Conservation (phyloP, 23 tunicate genomes). For the Botrylloides violaceus region DNA sequence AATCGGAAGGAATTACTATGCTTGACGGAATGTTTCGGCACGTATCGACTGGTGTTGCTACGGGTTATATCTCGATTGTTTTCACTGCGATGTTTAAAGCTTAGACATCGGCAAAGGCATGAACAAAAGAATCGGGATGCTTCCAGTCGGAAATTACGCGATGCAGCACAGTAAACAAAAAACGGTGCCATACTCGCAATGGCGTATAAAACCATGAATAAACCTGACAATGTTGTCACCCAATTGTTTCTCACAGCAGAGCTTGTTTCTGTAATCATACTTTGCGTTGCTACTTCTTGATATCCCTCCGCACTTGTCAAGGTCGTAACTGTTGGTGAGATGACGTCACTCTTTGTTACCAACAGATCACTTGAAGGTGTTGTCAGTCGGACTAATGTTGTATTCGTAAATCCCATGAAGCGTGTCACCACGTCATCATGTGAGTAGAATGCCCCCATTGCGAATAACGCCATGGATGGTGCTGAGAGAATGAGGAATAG, state of each 20-base stretch:
- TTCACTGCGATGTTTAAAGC: neutral
- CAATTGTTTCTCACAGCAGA: constrained; percentile 5
- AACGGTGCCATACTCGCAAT: constrained; percentile 13
- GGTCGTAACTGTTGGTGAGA: neutral
- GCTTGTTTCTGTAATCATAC: neutral
- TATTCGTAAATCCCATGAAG: constrained; percentile 1
- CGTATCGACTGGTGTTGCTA: neutral
- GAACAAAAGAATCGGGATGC: neutral
- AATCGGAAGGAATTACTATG: neutral
- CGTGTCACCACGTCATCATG: neutral
- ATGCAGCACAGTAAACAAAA: constrained; percentile 14
- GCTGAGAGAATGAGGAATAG: neutral
- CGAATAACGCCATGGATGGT: neutral
- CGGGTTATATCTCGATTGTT: neutral
- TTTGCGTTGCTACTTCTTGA: neutral
- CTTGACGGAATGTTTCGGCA: neutral
- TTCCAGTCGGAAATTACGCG: constrained; percentile 5
- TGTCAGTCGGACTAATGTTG: neutral
- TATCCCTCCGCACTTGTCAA: neutral
- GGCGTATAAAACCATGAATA: constrained; percentile 12
- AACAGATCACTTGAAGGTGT: too few relatives aligned
- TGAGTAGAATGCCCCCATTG: constrained; percentile 14
- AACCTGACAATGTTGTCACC: constrained; percentile 4
- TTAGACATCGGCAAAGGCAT: neutral
- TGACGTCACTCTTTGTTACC: neutral